Percentiles rank a stretch among this genome's conserved stretches.
These are phyloP conservation scores for Clanis bilineata DNA, from an alignment of 2,888 invertebrate species.

Conservation along the genomic window DNA sequence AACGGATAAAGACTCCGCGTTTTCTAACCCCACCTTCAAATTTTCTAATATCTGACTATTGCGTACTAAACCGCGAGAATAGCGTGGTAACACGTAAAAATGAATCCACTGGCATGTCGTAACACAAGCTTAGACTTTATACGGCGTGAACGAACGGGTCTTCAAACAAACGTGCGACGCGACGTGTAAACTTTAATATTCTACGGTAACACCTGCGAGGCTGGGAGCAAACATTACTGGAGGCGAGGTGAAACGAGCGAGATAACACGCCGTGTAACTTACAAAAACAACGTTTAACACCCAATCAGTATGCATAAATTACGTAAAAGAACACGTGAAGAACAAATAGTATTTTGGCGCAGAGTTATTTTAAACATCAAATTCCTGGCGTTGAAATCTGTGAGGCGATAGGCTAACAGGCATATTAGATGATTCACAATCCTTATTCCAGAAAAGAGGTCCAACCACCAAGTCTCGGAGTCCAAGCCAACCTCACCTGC, in stretches of 20 bases:
- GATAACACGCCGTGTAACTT: conserved; percentile 40
- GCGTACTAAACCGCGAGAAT: background rate
- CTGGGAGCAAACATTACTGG: conserved; percentile 19
- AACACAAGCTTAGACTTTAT: conserved; percentile 4
- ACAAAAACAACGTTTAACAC: conserved; percentile 40
- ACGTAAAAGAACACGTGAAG: background rate
- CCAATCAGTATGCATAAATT: conserved; percentile 40
- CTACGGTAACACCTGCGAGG: conserved; percentile 15
- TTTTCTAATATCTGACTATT: background rate
- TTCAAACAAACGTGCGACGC: conserved; percentile 4
- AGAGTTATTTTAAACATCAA: background rate
- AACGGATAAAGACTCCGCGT: too few relatives aligned
- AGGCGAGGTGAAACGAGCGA: conserved; percentile 28
- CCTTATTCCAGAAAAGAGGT: too few relatives aligned
- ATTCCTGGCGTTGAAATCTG: too few relatives aligned
- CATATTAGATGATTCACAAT: too few relatives aligned
- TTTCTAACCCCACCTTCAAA: background rate
- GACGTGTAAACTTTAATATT: conserved; percentile 12
- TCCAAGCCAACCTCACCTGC: too few relatives aligned
- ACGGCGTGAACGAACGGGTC: conserved; percentile 5
- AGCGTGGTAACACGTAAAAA: background rate
- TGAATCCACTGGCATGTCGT: background rate
- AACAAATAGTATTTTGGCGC: background rate
- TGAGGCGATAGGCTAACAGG: too few relatives aligned
- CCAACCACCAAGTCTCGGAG: too few relatives aligned